Evolutionary conservation across 2,113 vertebrate species (phyloP).

Genomic region (Coryphaenoides rupestris): DNA sequence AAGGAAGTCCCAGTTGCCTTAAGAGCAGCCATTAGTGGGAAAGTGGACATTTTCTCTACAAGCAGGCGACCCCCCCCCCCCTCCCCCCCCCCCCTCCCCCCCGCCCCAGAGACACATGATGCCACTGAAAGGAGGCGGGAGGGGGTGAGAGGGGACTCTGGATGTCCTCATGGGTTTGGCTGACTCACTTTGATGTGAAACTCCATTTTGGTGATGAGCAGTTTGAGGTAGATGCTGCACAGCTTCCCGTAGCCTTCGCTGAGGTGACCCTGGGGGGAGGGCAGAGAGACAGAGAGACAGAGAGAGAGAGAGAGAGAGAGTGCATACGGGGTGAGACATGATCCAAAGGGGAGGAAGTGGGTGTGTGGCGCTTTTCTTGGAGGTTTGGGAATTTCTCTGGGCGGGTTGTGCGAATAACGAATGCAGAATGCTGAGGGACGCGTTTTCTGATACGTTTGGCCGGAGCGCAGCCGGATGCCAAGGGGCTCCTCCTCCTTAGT

Average conservation of each 20-base stretch:
- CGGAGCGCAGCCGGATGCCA: no score
- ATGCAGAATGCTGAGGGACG: slow-evolving; percentile 3
- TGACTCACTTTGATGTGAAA: slow-evolving; percentile 94
- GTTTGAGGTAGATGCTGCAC: slow-evolving; percentile 97
- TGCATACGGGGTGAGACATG: no score
- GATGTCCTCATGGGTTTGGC: slow-evolving; percentile 48
- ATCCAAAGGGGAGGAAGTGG: slow-evolving; percentile 10
- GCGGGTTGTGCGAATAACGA: neutral
- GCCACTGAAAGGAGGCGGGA: slow-evolving; percentile 46
- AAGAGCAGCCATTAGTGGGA: slow-evolving; percentile 49
- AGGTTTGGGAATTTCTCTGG: neutral
- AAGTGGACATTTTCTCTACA: slow-evolving; percentile 36
- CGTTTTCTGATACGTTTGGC: neutral
- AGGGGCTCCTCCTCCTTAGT: slow-evolving; percentile 44
- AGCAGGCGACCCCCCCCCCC: neutral
- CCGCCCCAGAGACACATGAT: slow-evolving; percentile 21
- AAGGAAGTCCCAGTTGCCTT: slow-evolving; percentile 31
- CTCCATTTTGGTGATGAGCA: slow-evolving; percentile 99
- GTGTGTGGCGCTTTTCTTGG: neutral
- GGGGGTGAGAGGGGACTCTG: slow-evolving; percentile 31
- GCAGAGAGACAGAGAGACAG: neutral
- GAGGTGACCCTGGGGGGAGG: slow-evolving; percentile 81
- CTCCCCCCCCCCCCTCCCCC: slow-evolving; percentile 4
- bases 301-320: neutral
- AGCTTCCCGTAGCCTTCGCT: slow-evolving; percentile 95